Evolutionary conservation across 2,797 vertebrate species (phyloP), one percentile per base, ranked within the genome.

Genomic region (Enteromius argenteus): DNA sequence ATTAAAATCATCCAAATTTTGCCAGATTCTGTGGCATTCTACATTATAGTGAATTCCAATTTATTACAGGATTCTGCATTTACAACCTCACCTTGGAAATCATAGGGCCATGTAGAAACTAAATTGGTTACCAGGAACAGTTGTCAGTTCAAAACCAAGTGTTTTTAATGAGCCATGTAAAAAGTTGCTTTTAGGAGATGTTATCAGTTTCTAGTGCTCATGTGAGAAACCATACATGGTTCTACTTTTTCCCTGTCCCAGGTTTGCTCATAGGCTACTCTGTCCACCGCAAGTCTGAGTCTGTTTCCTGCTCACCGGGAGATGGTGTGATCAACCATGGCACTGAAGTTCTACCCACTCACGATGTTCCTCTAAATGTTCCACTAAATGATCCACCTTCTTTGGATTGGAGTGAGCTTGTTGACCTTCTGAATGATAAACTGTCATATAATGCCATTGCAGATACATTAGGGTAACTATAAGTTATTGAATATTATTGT

Each of bases 181-280:
- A 17, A 46, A 46, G n/a, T 44, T 69, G 23, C 8, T 44, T 23
- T 15, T 15, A 68, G 66, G 19, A 30, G 92, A 89, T 9, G 19
- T 86, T 5, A 21, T 96, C 2, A 79, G 97, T 51, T 96, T 98
- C 89, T 90, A 21, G 35, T 14, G 23, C 64, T n/a, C 42, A 9
- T 37, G 17, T n/a, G 19, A 35, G 44, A 51, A 80, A 97, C 97
- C 97, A 64, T 14, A 32, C n/a, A 13, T 13, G 23, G 53, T 27
- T 32, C 30, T 8, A 17, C 30, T 92, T 60, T 53, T 14, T 64
- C 2, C 68, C 8, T 84, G 11, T 3, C 83, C 32, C 82, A 99
- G 98, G 98, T n/a, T 96, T 94, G 88, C 78, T 98, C 58, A 78
- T 97, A 0, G 97, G 96, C 67, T 97, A 94, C 87, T 42, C 96